Conservation (phyloP, 2,113 vertebrate genomes). For the Scalopus aquaticus region DNA sequence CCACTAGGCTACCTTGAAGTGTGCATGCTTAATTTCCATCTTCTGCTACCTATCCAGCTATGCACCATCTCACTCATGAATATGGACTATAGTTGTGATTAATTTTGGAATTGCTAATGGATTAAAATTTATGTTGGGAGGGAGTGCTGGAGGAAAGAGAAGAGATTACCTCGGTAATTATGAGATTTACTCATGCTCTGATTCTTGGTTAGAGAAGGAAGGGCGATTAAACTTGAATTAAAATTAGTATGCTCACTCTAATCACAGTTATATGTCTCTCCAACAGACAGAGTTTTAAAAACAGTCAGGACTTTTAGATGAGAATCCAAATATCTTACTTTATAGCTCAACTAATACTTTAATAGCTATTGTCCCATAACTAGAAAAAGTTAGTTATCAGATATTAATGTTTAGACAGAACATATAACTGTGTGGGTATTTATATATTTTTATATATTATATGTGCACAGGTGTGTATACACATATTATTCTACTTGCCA, state of each 20-base stretch:
- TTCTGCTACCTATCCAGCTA: neutral
- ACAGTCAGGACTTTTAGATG: neutral
- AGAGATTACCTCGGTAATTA: neutral
- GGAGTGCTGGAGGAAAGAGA: neutral
- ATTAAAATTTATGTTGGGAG: neutral
- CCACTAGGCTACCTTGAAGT: neutral
- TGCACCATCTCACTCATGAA: neutral
- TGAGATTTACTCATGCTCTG: neutral
- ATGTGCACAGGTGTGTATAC: rapidly evolving
- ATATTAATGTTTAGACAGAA: neutral
- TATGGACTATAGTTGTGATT: neutral
- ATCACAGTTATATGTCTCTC: neutral
- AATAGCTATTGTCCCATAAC: neutral
- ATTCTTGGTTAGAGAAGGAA: neutral
- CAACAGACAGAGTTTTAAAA: neutral
- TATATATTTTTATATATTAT: neutral
- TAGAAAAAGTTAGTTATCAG: neutral
- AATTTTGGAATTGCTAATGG: neutral
- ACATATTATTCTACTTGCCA: neutral
- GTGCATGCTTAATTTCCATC: neutral
- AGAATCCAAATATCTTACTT: neutral
- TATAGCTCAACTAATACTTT: neutral
- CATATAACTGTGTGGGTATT: neutral
- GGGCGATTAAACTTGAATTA: neutral
- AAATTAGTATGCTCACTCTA: neutral